Conservation (phyloP, 2,113 vertebrate genomes). For the Felis chaus region DNA sequence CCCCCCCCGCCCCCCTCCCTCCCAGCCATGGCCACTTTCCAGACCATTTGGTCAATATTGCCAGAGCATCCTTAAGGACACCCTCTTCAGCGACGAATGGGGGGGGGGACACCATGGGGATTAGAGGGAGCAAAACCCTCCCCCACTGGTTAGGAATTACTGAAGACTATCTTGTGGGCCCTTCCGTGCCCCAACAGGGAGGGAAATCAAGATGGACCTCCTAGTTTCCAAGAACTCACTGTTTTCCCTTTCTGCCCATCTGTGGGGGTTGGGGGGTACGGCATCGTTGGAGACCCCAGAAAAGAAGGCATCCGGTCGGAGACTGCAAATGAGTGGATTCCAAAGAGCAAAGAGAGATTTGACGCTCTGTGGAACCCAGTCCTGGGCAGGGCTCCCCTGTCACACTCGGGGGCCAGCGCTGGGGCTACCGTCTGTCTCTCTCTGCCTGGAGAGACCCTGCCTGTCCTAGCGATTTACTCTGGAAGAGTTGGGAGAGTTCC, state of each 20-base stretch:
- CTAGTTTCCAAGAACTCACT: background rate
- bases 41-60: background rate
- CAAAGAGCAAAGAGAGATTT: background rate
- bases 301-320: background rate
- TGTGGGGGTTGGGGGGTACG: accelerated
- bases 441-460: background rate
- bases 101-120: accelerated
- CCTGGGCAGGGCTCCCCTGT: background rate
- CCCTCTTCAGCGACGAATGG: background rate
- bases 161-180: background rate
- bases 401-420: background rate
- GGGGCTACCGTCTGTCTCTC: background rate
- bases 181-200: accelerated
- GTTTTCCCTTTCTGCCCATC: too few relatives aligned
- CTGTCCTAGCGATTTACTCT: background rate
- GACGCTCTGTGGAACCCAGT: accelerated
- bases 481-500: background rate
- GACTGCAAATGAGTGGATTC: background rate
- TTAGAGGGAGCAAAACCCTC: background rate
- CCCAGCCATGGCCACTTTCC: background rate
- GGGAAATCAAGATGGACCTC: background rate
- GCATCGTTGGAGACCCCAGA: background rate
- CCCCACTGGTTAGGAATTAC: background rate
- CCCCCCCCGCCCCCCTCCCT: background rate
- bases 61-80: background rate